A percentile compares a stretch with the other conserved stretches of the same genome.
These are phyloP conservation scores for Alcedo quadribrachys DNA, from an alignment of 2,797 vertebrate species.

Conservation along the genomic window DNA sequence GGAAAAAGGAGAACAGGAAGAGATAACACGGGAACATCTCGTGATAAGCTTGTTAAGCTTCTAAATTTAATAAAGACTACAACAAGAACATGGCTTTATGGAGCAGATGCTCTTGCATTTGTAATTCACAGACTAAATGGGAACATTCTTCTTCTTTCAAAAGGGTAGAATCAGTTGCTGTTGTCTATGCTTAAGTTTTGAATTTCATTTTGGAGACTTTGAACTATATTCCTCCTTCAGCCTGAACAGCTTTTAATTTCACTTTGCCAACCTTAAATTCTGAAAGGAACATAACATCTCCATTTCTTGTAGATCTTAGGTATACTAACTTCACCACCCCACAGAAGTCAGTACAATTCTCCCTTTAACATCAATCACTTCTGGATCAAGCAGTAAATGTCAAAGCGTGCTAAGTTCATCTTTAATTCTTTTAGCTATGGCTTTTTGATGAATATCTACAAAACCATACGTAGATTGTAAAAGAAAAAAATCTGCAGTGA, in stretches of 20 bases:
- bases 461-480: not conserved
- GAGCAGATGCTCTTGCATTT: constrained; percentile 11
- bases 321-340: not conserved
- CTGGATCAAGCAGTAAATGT: not conserved
- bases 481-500: not conserved
- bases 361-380: not conserved
- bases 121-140: constrained; percentile 11
- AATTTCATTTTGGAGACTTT: constrained; percentile 12
- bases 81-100: not conserved
- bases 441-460: not conserved
- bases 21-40: constrained; percentile 14
- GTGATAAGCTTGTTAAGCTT: constrained; percentile 26
- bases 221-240: not conserved
- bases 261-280: not conserved
- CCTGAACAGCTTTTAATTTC: constrained; percentile 16
- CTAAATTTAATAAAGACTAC: constrained; percentile 36
- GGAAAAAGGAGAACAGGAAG: not conserved
- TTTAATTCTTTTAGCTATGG: not conserved
- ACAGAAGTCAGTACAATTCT: not conserved
- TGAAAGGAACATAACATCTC: not conserved
- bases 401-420: not conserved
- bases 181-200: not conserved
- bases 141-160: constrained; percentile 3
- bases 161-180: not conserved
- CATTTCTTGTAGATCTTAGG: not conserved